phyloP scores from a whole-genome alignment of 2,888 invertebrate genomes.

The Cryptops parisi region DNA sequence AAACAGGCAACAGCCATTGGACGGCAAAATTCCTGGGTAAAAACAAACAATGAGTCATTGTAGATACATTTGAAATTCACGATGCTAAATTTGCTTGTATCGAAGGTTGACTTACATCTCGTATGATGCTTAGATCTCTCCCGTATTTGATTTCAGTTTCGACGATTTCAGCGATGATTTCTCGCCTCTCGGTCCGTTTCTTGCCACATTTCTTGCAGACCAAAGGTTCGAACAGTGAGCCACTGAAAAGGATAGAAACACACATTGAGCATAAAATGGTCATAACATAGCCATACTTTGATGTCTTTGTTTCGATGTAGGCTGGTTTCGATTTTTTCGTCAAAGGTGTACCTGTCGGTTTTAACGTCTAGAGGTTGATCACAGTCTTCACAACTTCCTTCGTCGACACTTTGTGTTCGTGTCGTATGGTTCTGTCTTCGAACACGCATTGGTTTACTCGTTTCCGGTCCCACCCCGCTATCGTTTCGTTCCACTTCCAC shows the following conservation, averaged over 20 bases:
- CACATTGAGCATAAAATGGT: too few relatives aligned
- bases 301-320: too few relatives aligned
- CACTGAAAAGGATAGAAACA: constrained; percentile 33
- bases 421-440: constrained; percentile 23
- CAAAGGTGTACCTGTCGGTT: constrained; percentile 41
- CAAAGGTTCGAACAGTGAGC: constrained; percentile 56
- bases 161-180: constrained; percentile 86
- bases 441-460: constrained; percentile 62
- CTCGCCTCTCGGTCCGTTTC: constrained; percentile 75
- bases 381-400: constrained; percentile 69
- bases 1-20: constrained; percentile 87
- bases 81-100: too few relatives aligned
- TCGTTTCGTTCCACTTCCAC: constrained; percentile 80
- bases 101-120: constrained; percentile 51
- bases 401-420: constrained; percentile 41
- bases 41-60: constrained; percentile 2
- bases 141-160: constrained; percentile 95
- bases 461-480: constrained; percentile 84
- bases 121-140: constrained; percentile 75
- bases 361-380: constrained; percentile 63
- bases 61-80: constrained; percentile 8
- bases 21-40: constrained; percentile 30
- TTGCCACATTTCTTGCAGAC: constrained; percentile 75
- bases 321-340: too few relatives aligned
- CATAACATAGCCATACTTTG: too few relatives aligned